These are phyloP conservation scores for Oscarella lobularis DNA, from an alignment of 37 sponge, comb jelly and placozoan genomes.

Conservation along the genomic window DNA sequence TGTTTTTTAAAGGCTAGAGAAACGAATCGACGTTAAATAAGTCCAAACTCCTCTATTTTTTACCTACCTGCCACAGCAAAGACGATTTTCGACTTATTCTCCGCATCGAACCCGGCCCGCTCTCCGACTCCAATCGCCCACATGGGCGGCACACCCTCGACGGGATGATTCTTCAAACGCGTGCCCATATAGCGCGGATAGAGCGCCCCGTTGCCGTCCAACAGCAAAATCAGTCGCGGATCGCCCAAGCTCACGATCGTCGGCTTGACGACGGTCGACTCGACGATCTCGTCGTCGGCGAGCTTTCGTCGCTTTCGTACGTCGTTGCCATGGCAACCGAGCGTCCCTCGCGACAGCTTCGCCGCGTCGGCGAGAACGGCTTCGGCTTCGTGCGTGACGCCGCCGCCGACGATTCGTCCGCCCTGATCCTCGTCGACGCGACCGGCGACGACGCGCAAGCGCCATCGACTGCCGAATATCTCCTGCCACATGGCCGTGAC, in stretches of 20 bases:
- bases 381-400: conserved; percentile 42
- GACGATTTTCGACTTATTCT: background rate
- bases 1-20: background rate
- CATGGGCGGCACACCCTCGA: background rate
- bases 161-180: background rate
- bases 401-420: conserved; percentile 2
- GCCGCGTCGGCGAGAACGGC: conserved; percentile 16
- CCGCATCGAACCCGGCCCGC: background rate
- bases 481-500: conserved; percentile 19
- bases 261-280: background rate
- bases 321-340: background rate
- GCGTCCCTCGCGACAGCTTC: conserved; percentile 4
- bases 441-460: conserved; percentile 33
- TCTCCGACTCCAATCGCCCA: background rate
- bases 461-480: background rate
- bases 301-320: background rate
- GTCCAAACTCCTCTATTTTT: background rate
- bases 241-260: background rate
- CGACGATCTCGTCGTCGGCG: background rate
- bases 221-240: background rate
- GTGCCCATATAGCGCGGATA: background rate
- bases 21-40: background rate
- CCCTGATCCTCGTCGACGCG: conserved; percentile 6
- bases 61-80: background rate
- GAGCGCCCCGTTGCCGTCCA: background rate